These are phyloP conservation scores for Synodontis membranacea DNA, from an alignment of 2,113 vertebrate genomes.

Conservation along the genomic window DNA sequence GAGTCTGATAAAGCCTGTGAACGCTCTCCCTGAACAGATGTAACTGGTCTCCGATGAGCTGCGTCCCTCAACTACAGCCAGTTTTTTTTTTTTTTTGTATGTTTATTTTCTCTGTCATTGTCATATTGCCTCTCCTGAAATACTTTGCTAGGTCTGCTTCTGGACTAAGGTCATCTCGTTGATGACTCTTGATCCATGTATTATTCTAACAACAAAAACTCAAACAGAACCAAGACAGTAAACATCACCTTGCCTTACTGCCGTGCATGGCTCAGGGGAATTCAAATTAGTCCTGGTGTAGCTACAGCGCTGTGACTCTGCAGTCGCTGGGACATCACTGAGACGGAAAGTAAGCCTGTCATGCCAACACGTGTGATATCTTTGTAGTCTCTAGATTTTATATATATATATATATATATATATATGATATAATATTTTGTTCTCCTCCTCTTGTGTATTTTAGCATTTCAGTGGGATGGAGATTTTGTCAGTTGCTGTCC, in stretches of 20 bases:
- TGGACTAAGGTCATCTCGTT: neutral
- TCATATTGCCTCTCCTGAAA: neutral
- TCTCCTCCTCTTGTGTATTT: too few species aligned
- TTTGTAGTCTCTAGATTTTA: too few species aligned
- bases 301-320: neutral
- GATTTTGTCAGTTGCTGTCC: too few species aligned
- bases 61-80: neutral
- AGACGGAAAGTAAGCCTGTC: too few species aligned
- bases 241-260: neutral
- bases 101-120: neutral
- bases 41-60: too few species aligned
- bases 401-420: too few species aligned
- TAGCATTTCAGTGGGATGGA: too few species aligned
- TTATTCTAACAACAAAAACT: neutral
- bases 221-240: neutral
- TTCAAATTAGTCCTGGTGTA: neutral
- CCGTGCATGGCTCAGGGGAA: too few species aligned
- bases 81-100: too few species aligned
- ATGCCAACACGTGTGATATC: too few species aligned
- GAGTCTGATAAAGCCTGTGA: neutral
- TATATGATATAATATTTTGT: too few species aligned
- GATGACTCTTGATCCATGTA: neutral
- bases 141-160: neutral
- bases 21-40: neutral
- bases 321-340: too few species aligned